A percentile compares a stretch with the other conserved stretches of the same genome.
phyloP scores from a whole-genome alignment of 64 coral and sea anemone species.

The Stichodactyla mertensii region DNA sequence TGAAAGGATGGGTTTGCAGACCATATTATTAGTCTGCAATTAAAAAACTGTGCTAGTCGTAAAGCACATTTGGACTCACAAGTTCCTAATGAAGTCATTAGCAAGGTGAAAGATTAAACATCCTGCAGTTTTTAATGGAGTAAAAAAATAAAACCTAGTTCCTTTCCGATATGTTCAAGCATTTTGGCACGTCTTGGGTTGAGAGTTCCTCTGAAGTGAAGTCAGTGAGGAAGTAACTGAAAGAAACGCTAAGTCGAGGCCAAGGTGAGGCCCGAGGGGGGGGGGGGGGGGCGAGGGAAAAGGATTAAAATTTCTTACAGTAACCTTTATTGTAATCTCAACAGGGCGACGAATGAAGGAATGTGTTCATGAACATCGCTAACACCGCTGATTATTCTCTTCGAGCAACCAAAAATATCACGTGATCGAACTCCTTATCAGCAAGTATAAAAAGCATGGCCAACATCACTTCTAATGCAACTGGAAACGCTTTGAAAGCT shows the following conservation, averaged over 20 bases:
- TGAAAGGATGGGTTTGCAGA: neutral
- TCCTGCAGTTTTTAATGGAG: constrained; percentile 1
- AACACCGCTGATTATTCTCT: neutral
- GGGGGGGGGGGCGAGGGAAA: neutral
- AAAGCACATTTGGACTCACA: neutral
- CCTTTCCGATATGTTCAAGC: neutral
- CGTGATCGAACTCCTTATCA: neutral
- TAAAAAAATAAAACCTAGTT: neutral
- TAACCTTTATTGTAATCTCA: constrained; percentile 5
- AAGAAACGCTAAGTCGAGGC: neutral
- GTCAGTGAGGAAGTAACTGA: neutral
- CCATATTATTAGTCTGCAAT: neutral
- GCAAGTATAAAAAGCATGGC: neutral
- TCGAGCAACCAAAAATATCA: neutral
- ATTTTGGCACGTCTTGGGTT: neutral
- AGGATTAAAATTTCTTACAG: neutral
- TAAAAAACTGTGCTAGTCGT: neutral
- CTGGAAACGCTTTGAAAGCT: neutral
- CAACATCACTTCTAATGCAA: neutral
- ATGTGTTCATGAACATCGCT: neutral
- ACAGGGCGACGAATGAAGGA: constrained; percentile 2
- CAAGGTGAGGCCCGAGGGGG: neutral
- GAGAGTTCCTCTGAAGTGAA: neutral
- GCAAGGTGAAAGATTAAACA: neutral
- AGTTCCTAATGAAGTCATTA: neutral